phyloP scores from a whole-genome alignment of 2,888 invertebrate species.

The Homarus gammarus region DNA sequence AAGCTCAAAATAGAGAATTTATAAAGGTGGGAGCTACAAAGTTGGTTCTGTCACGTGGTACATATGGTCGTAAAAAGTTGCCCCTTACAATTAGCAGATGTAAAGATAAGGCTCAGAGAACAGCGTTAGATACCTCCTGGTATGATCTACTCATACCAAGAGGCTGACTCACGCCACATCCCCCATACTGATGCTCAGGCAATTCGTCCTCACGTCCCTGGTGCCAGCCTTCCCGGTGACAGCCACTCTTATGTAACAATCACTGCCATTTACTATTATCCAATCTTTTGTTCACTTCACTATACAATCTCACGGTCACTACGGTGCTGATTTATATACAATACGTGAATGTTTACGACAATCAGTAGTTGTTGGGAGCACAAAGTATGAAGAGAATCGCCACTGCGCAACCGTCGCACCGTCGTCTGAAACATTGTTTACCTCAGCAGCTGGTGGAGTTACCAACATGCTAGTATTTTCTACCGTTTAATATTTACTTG shows the following conservation, averaged over 20 bases:
- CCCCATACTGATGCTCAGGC: background rate
- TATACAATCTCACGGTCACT: no score
- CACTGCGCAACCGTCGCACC: conserved; percentile 10
- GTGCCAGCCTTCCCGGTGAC: background rate
- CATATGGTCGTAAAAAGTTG: no score
- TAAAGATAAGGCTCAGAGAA: background rate
- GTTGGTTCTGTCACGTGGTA: background rate
- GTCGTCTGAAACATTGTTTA: background rate
- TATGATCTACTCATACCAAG: conserved; percentile 7
- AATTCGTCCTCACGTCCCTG: background rate
- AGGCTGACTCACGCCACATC: conserved; percentile 3
- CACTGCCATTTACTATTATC: no score
- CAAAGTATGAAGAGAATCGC: no score
- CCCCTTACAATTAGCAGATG: background rate
- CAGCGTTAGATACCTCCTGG: background rate
- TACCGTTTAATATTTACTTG: no score
- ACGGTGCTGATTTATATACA: no score
- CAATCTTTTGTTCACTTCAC: no score
- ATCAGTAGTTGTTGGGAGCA: no score
- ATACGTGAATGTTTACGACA: no score
- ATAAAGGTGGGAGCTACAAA: background rate
- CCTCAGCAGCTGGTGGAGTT: background rate
- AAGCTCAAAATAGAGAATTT: no score
- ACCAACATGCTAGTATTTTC: background rate
- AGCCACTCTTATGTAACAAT: background rate